Evolutionary conservation across 2,888 invertebrate species (phyloP).

Genomic region (Xiphydria camelus): DNA sequence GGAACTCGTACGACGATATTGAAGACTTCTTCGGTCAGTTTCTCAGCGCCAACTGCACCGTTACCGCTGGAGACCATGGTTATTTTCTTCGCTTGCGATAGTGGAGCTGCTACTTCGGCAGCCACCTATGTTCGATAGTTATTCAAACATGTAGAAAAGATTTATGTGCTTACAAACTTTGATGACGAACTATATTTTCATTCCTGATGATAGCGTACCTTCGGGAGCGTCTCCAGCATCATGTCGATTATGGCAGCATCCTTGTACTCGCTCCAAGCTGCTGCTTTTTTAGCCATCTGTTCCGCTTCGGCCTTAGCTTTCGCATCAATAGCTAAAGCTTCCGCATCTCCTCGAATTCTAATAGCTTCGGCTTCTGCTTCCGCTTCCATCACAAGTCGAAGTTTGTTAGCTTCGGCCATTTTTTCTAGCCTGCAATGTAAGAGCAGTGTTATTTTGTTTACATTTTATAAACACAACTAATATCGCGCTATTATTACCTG

Average conservation of each 20-base stretch:
- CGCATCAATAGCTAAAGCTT: conserved; percentile 90
- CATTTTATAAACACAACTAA: conserved; percentile 8
- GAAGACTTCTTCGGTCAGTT: conserved; percentile 91
- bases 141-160: background rate
- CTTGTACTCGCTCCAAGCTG: conserved; percentile 95
- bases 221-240: conserved; percentile 92
- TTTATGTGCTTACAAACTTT: background rate
- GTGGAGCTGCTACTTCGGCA: conserved; percentile 93
- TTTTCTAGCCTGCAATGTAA: conserved; percentile 76
- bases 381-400: conserved; percentile 89
- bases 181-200: too few species aligned
- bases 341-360: conserved; percentile 83
- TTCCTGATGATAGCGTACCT: conserved; percentile 68
- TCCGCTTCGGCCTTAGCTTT: conserved; percentile 96
- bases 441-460: conserved; percentile 2
- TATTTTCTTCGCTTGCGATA: conserved; percentile 92
- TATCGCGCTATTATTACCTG: too few species aligned
- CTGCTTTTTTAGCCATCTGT: conserved; percentile 96
- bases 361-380: conserved; percentile 93
- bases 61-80: conserved; percentile 95
- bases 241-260: conserved; percentile 96
- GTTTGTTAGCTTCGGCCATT: conserved; percentile 89
- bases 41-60: conserved; percentile 91
- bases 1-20: conserved; percentile 92
- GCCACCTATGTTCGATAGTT: conserved; percentile 70